Evolutionary conservation across 2,113 vertebrate species (phyloP).

Genomic region (Sander vitreus): DNA sequence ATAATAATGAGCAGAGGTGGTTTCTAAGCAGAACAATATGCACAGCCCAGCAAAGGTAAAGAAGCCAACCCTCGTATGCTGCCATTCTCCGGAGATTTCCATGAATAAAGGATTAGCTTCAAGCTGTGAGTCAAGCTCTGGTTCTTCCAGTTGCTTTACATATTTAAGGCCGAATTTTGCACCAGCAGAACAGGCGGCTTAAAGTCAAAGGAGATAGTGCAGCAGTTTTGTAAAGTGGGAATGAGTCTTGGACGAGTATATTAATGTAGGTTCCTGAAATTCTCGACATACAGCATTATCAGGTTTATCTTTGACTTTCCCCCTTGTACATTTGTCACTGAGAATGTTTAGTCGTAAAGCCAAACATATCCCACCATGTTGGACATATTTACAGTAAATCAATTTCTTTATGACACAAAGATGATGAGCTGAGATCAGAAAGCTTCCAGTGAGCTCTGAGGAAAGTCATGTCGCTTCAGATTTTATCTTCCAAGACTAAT

Average conservation of each 20-base stretch:
- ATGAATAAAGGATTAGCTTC: conserved; percentile 80
- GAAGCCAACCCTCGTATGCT: conserved; percentile 55
- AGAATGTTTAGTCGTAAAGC: not conserved
- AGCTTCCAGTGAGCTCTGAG: conserved; percentile 27
- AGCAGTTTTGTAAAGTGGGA: conserved; percentile 54
- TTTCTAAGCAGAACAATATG: conserved; percentile 52
- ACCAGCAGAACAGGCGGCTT: conserved; percentile 70
- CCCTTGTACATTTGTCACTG: not conserved
- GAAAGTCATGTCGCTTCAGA: conserved; percentile 42
- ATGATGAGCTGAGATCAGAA: conserved; percentile 45
- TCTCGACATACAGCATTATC: not conserved
- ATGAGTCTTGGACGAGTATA: conserved; percentile 35
- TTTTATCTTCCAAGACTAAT: conserved; percentile 61
- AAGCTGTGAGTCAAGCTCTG: conserved; percentile 78
- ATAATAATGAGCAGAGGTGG: conserved; percentile 57
- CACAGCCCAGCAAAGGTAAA: conserved; percentile 59
- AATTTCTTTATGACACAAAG: conserved; percentile 42
- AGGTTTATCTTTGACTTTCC: conserved; percentile 16
- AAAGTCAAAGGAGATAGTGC: conserved; percentile 69
- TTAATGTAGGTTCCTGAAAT: conserved; percentile 43
- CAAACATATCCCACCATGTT: not conserved
- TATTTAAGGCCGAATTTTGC: conserved; percentile 74
- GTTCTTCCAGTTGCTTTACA: conserved; percentile 77
- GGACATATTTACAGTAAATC: conserved; percentile 41
- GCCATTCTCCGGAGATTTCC: conserved; percentile 73